phyloP scores from a whole-genome alignment of 2,797 vertebrate genomes.

The Paguma larvata region DNA sequence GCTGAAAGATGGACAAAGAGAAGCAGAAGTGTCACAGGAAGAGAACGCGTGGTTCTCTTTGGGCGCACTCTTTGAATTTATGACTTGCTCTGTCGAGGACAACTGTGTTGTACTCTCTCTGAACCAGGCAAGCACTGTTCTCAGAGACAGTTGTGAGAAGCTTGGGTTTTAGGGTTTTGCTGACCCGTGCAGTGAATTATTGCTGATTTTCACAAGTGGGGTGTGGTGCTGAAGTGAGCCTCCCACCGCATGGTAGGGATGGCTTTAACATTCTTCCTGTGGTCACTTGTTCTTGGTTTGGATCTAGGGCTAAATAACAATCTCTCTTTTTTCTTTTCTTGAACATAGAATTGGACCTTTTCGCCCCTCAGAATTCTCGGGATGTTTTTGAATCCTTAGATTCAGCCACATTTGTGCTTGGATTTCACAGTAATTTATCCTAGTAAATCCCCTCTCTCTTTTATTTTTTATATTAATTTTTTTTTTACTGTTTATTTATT shows the following conservation, averaged over 20 bases:
- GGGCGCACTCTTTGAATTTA: accelerated
- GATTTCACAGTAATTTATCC: neutral
- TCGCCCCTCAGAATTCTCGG: neutral
- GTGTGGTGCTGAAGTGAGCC: neutral
- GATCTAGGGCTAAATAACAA: neutral
- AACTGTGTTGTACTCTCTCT: neutral
- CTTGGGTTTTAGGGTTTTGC: neutral
- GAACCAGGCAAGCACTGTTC: too few species aligned
- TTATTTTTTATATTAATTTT: too few species aligned
- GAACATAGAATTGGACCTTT: neutral
- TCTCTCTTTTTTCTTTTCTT: neutral
- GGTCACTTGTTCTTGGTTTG: neutral
- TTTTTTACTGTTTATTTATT: too few species aligned
- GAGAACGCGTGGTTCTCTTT: too few species aligned
- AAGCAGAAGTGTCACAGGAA: neutral
- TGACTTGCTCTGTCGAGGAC: neutral
- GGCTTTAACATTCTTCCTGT: neutral
- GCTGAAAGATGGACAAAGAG: neutral
- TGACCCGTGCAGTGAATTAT: neutral
- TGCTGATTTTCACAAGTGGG: neutral
- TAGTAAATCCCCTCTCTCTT: neutral
- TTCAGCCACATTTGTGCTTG: neutral
- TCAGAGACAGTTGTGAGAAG: neutral
- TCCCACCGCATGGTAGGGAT: too few species aligned
- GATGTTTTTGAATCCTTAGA: neutral